These are phyloP conservation scores for Bubo blakistoni DNA, from an alignment of 2,113 vertebrate genomes.

Conservation along the genomic window DNA sequence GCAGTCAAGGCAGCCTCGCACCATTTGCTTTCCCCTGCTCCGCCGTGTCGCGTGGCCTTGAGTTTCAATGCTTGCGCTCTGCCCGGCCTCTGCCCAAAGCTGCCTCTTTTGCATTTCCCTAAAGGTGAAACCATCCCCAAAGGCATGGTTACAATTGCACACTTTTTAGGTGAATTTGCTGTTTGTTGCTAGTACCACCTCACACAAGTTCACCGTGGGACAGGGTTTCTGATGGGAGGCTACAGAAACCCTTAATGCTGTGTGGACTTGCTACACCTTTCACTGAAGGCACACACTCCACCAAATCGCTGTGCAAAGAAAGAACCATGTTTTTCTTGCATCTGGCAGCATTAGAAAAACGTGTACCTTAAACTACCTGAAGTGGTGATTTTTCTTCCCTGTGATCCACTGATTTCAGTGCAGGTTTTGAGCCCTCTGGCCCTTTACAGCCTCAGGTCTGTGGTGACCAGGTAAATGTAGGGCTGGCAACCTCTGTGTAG, in stretches of 20 bases:
- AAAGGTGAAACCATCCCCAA: not conserved
- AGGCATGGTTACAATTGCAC: not conserved
- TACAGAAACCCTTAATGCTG: rapidly evolving
- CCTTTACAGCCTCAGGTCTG: not conserved
- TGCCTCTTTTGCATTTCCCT: not conserved
- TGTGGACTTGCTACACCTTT: too few species aligned
- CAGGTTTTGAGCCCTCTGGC: not conserved
- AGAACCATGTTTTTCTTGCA: not conserved
- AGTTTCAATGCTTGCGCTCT: not conserved
- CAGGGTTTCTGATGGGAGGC: not conserved
- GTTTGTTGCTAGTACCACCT: not conserved
- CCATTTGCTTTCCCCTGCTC: not conserved
- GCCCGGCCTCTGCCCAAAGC: not conserved
- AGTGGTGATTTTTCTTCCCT: not conserved
- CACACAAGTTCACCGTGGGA: not conserved
- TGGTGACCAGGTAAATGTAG: not conserved
- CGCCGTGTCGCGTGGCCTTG: rapidly evolving
- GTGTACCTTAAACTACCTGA: not conserved
- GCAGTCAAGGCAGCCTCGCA: not conserved
- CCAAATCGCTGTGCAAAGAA: not conserved
- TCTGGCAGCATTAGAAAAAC: not conserved
- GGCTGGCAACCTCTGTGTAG: not conserved
- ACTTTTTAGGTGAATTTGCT: not conserved
- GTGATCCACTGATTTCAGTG: not conserved
- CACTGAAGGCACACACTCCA: not conserved